Conservation (phyloP, 2,113 vertebrate species). For the Petrocephalus zakoni region DNA sequence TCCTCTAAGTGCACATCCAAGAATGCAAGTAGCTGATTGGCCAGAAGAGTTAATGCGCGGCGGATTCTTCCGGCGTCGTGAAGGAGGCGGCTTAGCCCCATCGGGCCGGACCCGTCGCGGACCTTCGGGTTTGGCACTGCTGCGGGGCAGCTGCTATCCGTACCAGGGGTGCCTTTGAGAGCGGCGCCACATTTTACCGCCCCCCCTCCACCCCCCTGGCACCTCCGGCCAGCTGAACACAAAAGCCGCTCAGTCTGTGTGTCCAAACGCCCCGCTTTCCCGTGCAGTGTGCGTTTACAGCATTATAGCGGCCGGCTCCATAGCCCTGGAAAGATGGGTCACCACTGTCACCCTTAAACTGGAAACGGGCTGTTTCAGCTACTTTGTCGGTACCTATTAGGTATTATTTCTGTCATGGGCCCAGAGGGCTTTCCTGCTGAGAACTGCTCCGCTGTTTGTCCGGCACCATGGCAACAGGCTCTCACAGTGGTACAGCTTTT, state of each 20-base stretch:
- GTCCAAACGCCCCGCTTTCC: background rate
- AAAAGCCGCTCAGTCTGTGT: conserved; percentile 11
- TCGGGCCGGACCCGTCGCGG: background rate
- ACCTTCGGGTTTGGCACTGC: background rate
- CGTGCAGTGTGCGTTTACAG: too few species aligned
- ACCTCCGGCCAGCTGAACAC: conserved; percentile 8
- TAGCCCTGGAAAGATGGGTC: background rate
- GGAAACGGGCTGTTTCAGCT: background rate
- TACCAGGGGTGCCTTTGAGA: background rate
- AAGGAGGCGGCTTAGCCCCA: background rate
- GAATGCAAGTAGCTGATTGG: background rate
- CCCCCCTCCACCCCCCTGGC: background rate
- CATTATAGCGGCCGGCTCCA: conserved; percentile 5
- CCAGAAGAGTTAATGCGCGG: background rate
- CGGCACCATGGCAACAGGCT: background rate
- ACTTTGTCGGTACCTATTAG: background rate
- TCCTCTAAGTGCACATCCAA: background rate
- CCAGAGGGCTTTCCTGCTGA: background rate
- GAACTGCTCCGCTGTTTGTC: background rate
- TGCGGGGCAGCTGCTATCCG: background rate
- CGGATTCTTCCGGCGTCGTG: background rate
- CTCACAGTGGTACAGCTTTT: background rate
- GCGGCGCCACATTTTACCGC: background rate
- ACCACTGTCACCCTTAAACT: background rate
- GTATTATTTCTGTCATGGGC: background rate